Evolutionary conservation across 1,140 invertebrate species (phyloP).

Genomic region (Polypedilum vanderplanki): DNA sequence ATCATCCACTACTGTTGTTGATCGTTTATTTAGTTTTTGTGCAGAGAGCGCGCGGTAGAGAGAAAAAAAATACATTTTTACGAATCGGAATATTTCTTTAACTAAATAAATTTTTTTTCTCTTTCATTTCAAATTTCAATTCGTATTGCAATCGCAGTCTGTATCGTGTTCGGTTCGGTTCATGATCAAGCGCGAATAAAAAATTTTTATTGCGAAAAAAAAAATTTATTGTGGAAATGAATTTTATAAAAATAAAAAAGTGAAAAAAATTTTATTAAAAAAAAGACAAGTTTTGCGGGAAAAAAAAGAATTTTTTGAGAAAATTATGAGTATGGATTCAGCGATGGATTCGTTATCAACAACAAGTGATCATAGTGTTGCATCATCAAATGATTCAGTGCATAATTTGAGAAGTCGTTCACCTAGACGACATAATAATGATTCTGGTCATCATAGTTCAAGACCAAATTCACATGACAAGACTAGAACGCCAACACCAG

Average conservation of each 20-base stretch:
- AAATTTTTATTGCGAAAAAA: background rate
- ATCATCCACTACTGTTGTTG: background rate
- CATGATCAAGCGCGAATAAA: background rate
- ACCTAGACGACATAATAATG: background rate
- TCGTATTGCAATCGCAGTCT: constrained; percentile 27
- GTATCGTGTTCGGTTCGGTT: constrained; percentile 21
- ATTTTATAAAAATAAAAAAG: background rate
- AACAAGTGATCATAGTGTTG: constrained; percentile 56
- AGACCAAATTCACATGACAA: constrained; percentile 43
- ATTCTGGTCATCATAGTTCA: constrained; percentile 35
- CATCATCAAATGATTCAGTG: constrained; percentile 31
- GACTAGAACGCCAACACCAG: constrained; percentile 44
- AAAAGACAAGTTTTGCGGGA: constrained; percentile 35
- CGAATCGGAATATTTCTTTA: constrained; percentile 26
- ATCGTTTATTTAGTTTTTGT: background rate
- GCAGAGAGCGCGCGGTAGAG: background rate
- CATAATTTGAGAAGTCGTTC: constrained; percentile 29
- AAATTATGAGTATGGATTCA: constrained; percentile 47
- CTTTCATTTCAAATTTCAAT: constrained; percentile 26
- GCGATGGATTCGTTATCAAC: constrained; percentile 61
- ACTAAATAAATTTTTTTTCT: constrained; percentile 26
- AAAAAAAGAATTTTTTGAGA: background rate
- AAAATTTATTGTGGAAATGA: background rate
- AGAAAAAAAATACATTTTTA: background rate
- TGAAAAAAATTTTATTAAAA: background rate